Evolutionary conservation across 1,140 invertebrate species (phyloP), one percentile per base, ranked within the genome.

Genomic region (Thalassaphorura encarpata): DNA sequence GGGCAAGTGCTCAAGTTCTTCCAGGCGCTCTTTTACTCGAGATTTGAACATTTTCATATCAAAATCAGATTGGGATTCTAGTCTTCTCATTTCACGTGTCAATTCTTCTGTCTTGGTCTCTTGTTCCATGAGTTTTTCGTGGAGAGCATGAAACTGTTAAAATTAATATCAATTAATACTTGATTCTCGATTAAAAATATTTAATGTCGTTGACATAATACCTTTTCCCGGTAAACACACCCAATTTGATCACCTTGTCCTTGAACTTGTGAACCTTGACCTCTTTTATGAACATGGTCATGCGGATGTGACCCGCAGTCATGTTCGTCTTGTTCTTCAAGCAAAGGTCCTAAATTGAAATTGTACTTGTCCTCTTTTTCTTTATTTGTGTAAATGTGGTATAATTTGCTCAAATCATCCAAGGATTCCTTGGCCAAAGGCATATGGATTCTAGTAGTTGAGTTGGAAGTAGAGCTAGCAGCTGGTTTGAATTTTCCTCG

Each of bases 51-150:
- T 19, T 40, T 41, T 53, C 18, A 61, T 46, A 21, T 56, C 49
- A 42, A 56, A 57, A 24, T 39, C 50, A 23, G 55, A 52, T 13
- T 61, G 54, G 16, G 54, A 57, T 41, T 61, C 60, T 19, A 61
- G 40, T 33, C 55, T 21, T 29, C 33, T 33, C 27, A 51, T 39
- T 19, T 8, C 27, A 36, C 27, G 28, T 21, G 23, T 36, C 33
- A 51, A 27, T 15, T 36, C 29, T 6, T 36, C 48, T 13, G 15
- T 33, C 13, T 36, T 11, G 6, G 48, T 27, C 5, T 31, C 31
- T 24, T 51, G 48, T 19, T 51, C 27, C 48, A 51, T 33, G 3
- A 51, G 48, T 24, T 31, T 33, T 15, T 24, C 6, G 27, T 51
- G 48, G 3, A 51, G 31, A 51, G 23, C 33, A 31, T 11, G 16